Evolutionary conservation across 1,140 invertebrate species (phyloP).

Genomic region (Drosophila tsacasi): DNA sequence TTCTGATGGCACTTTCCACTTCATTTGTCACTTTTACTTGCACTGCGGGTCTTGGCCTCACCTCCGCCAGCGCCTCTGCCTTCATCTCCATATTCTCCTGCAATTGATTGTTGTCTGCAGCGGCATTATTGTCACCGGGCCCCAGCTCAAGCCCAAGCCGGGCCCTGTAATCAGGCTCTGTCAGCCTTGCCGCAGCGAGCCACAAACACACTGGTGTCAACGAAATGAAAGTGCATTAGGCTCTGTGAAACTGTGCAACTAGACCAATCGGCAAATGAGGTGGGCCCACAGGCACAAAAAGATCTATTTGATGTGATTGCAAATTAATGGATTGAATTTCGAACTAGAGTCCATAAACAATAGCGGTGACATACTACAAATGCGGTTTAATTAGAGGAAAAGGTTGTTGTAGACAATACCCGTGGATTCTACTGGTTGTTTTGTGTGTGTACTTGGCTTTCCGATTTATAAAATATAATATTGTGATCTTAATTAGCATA

Average conservation of each 20-base stretch:
- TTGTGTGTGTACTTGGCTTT: neutral
- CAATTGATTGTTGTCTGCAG: constrained; percentile 76
- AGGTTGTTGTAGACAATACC: neutral
- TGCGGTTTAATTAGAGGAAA: neutral
- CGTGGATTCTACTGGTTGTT: neutral
- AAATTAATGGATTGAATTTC: neutral
- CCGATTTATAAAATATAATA: too few relatives aligned
- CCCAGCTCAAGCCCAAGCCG: constrained; percentile 11
- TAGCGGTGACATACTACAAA: accelerated
- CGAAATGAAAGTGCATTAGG: constrained; percentile 75
- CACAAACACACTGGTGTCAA: constrained; percentile 71
- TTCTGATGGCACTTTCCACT: constrained; percentile 73
- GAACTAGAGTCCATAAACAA: neutral
- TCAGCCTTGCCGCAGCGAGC: constrained; percentile 66
- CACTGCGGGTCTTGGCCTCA: constrained; percentile 62
- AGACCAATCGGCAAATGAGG: constrained; percentile 43
- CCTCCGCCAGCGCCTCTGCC: neutral
- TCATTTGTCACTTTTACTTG: constrained; percentile 83
- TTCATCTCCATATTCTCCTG: constrained; percentile 18
- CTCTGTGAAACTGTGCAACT: constrained; percentile 44
- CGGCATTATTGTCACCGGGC: constrained; percentile 43
- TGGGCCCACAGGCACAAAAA: constrained; percentile 16
- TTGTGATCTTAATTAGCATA: neutral
- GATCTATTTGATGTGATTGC: neutral
- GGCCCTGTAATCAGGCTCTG: constrained; percentile 63